A percentile compares a stretch with the other conserved stretches of the same genome.
Conservation (phyloP, 2,888 invertebrate species). For the Digitonthophagus gazella region DNA sequence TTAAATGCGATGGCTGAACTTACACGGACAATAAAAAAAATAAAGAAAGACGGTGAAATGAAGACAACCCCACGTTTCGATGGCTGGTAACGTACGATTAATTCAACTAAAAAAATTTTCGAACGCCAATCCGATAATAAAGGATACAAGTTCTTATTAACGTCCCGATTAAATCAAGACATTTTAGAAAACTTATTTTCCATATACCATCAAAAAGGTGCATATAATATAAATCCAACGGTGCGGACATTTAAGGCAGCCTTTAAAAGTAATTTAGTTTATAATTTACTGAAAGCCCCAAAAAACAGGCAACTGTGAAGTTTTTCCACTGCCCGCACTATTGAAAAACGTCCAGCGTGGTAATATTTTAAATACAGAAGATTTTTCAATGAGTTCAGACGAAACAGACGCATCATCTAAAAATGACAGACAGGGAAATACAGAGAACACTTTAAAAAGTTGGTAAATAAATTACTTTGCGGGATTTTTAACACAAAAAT, state of each 20-base stretch:
- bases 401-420: not conserved
- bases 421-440: not conserved
- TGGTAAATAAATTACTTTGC: conserved; percentile 33
- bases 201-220: conserved; percentile 23
- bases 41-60: not conserved
- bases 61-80: conserved; percentile 27
- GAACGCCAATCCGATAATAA: not conserved
- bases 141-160: conserved; percentile 22
- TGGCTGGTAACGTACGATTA: conserved; percentile 24
- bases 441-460: conserved; percentile 23
- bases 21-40: conserved; percentile 5
- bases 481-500: conserved; percentile 31
- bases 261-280: conserved; percentile 16
- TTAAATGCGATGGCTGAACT: not conserved
- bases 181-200: conserved; percentile 30
- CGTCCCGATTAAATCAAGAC: conserved; percentile 27
- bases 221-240: conserved; percentile 22
- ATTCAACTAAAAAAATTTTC: conserved; percentile 17
- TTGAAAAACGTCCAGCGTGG: not conserved
- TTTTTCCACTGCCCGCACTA: no score
- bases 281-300: conserved; percentile 19
- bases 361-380: not conserved
- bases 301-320: conserved; percentile 17
- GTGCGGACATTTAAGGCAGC: no score
- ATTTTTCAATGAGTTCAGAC: not conserved